Conservation (phyloP, 1,140 invertebrate species). For the Drosophila kepulauana region DNA sequence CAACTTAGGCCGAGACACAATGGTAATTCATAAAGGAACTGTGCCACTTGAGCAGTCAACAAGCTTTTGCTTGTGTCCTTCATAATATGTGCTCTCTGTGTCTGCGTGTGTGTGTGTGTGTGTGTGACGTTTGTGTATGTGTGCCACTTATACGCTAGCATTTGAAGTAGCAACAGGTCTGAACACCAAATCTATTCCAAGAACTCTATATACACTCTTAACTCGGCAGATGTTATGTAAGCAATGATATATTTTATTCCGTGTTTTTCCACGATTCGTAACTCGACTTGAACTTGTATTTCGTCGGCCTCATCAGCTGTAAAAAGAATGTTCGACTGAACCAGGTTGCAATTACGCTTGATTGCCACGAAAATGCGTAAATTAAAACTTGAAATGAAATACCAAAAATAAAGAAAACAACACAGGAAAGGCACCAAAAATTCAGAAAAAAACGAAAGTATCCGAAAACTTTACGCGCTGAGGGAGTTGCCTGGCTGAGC, state of each 20-base stretch:
- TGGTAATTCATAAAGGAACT: slow-evolving; percentile 52
- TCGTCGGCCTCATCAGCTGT: slow-evolving; percentile 18
- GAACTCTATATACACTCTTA: neutral
- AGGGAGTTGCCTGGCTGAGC: slow-evolving; percentile 18
- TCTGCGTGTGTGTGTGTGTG: slow-evolving; percentile 13
- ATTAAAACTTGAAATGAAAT: slow-evolving; percentile 67
- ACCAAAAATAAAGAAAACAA: slow-evolving; percentile 17
- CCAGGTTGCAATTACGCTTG: slow-evolving; percentile 65
- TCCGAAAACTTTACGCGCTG: slow-evolving; percentile 46
- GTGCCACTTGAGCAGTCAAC: slow-evolving; percentile 74
- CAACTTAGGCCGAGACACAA: slow-evolving; percentile 9
- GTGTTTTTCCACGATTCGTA: neutral
- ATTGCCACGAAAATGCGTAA: slow-evolving; percentile 71
- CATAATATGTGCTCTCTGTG: slow-evolving; percentile 42
- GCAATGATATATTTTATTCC: neutral
- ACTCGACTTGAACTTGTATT: slow-evolving; percentile 6
- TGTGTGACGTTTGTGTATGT: slow-evolving; percentile 17
- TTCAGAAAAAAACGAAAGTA: slow-evolving; percentile 31
- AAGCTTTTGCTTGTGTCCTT: slow-evolving; percentile 74
- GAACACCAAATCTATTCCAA: slow-evolving; percentile 1
- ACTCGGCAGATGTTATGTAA: neutral
- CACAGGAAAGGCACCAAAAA: slow-evolving; percentile 8
- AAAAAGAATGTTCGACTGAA: slow-evolving; percentile 18
- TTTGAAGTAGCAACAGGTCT: slow-evolving; percentile 73
- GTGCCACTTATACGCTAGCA: slow-evolving; percentile 48